A percentile compares a stretch with the other conserved stretches of the same genome.
Conservation (phyloP, 2,888 invertebrate genomes). For the Philopedon plagiatum region DNA sequence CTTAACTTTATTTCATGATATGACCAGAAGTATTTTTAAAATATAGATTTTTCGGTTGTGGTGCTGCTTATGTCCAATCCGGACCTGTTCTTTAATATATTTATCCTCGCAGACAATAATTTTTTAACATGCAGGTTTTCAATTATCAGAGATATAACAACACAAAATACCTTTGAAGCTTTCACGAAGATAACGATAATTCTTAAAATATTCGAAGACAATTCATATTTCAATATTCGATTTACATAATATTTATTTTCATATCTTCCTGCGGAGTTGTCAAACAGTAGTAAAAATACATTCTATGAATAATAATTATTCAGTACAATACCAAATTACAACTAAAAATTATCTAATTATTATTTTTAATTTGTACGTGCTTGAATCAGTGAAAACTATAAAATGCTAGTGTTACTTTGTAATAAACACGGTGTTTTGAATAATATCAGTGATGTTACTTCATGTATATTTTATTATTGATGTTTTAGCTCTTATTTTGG, state of each 20-base stretch:
- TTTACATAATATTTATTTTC: slow-evolving; percentile 33
- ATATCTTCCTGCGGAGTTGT: slow-evolving; percentile 21
- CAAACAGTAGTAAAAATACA: slow-evolving; percentile 10
- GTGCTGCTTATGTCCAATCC: no score
- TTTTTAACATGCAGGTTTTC: slow-evolving; percentile 29
- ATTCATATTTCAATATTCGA: slow-evolving; percentile 24
- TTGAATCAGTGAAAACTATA: slow-evolving; percentile 8
- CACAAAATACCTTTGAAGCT: slow-evolving; percentile 24
- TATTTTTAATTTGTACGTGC: slow-evolving; percentile 26
- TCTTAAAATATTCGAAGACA: slow-evolving; percentile 16
- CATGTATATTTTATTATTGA: neutral
- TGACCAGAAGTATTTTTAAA: no score
- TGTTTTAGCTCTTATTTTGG: no score
- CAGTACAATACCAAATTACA: slow-evolving; percentile 1
- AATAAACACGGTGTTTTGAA: slow-evolving; percentile 14
- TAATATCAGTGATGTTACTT: neutral
- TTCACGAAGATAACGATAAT: slow-evolving; percentile 9
- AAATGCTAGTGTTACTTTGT: neutral
- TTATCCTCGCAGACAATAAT: slow-evolving; percentile 32
- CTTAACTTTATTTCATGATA: no score
- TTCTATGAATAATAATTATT: neutral
- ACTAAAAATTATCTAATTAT: slow-evolving; percentile 29
- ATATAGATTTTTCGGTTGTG: no score
- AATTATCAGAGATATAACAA: slow-evolving; percentile 40
- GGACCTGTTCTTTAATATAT: no score